Percentiles rank a stretch among this genome's conserved stretches.
phyloP scores from a whole-genome alignment of 2,888 invertebrate species.

The Apoderus coryli region DNA sequence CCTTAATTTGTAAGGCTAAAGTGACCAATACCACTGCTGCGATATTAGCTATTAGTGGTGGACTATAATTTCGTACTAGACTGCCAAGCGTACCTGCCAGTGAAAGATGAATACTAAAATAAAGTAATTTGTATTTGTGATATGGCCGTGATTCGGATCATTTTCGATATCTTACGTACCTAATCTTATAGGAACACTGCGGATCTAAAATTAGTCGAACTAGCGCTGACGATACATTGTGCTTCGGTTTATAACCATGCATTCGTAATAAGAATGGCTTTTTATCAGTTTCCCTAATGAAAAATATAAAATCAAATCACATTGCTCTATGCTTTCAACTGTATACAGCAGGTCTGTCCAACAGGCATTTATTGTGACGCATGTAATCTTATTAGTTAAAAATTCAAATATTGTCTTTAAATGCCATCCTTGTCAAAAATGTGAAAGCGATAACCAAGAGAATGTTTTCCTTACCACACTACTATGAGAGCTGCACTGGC shows the following conservation, averaged over 20 bases:
- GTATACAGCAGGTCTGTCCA: too few species aligned
- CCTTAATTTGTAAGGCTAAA: conserved; percentile 32
- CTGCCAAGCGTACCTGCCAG: conserved; percentile 46
- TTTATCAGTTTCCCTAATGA: conserved; percentile 31
- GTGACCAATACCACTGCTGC: conserved; percentile 47
- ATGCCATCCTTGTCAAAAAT: neutral
- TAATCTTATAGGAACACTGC: conserved; percentile 51
- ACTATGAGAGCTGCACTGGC: too few species aligned
- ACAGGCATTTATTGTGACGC: too few species aligned
- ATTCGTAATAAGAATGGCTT: conserved; percentile 44
- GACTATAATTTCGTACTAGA: conserved; percentile 48
- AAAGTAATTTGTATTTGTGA: conserved; percentile 5
- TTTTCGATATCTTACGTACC: too few species aligned
- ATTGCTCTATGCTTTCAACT: too few species aligned
- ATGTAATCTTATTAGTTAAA: too few species aligned
- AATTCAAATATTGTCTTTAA: conserved; percentile 24
- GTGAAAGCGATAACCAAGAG: too few species aligned
- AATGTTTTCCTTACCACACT: too few species aligned
- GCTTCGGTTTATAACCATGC: conserved; percentile 38
- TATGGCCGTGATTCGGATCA: too few species aligned
- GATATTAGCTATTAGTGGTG: conserved; percentile 50
- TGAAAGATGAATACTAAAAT: conserved; percentile 39
- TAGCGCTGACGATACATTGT: conserved; percentile 31
- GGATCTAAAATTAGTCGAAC: conserved; percentile 54
- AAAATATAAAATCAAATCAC: too few species aligned